A percentile compares a stretch with the other conserved stretches of the same genome.
Conservation (phyloP, 2,113 vertebrate genomes). For the Meleagris gallopavo region DNA sequence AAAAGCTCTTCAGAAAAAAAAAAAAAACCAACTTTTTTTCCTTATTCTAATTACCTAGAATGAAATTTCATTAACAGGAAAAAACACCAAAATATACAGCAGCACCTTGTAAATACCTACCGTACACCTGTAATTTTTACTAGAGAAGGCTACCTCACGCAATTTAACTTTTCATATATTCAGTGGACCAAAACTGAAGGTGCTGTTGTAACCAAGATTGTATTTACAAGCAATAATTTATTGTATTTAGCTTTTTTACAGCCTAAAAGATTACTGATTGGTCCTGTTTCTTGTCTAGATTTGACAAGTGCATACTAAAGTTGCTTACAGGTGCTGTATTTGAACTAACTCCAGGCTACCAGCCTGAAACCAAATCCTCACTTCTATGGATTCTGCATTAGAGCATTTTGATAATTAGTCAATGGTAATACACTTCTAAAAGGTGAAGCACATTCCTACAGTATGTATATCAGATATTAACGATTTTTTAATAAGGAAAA, state of each 20-base stretch:
- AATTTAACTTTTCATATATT: background rate
- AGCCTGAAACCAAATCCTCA: background rate
- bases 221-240: background rate
- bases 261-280: background rate
- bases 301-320: background rate
- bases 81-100: background rate
- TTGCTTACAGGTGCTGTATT: background rate
- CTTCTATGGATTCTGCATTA: background rate
- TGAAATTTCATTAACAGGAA: background rate
- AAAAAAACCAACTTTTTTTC: background rate
- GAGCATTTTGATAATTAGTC: background rate
- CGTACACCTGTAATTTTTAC: background rate
- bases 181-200: background rate
- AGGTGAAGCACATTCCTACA: background rate
- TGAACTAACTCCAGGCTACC: background rate
- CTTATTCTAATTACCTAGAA: background rate
- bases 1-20: background rate
- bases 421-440: background rate
- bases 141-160: background rate
- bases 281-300: background rate
- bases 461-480: background rate
- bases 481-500: background rate
- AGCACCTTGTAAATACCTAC: background rate
- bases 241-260: background rate
- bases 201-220: background rate